Evolutionary conservation across 1,140 invertebrate genomes (phyloP), one percentile per base, ranked within the genome.

Genomic region (Diachasmimorpha longicaudata): DNA sequence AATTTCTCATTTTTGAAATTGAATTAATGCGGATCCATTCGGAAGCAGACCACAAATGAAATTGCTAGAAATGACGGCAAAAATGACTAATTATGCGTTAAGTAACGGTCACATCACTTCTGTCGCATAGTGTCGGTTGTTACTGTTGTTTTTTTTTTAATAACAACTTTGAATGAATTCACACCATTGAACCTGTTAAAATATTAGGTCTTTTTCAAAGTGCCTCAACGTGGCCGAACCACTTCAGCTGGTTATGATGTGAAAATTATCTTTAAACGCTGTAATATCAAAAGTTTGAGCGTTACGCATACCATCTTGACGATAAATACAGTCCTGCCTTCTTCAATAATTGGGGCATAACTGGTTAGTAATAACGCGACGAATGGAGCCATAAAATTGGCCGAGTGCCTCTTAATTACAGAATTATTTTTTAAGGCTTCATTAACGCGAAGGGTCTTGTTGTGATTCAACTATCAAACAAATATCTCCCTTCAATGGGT

Each of bases 251-350:
- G 67, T 16, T 44, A 31, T 16, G 46, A 63, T 25, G 21, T 23
- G 13, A 39, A 48, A 72, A 72, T 72, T 37, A 63, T 72, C n/a
- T 46, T 37, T 31, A 5, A 13, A 42, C 39, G 9, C 6, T 70
- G 69, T 72, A 72, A 55, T 9, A 37, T 37, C 25, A 6, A 72
- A 72, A 72, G 13, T 72, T 72, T 72, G 52, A n/a, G 46, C 6
- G 48, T 72, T 72, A 37, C 14, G 55, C n/a, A 72, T 72, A 37
- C 31, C 55, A 39, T 72, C 48, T 16, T 42, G 10, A 4, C 70
- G 36, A 55, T 72, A 72, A 72, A 72, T 44, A 69, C 67, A 42
- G 67, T 36, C 23, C 9, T 52, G 46, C 23, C 36, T 72, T 31
- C 70, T n/a, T 36, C 44, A 25, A 25, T 31, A 72, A 72, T 72